A percentile compares a stretch with the other conserved stretches of the same genome.
phyloP scores from a whole-genome alignment of 2,888 invertebrate genomes.

The Caenorhabditis virilis region DNA sequence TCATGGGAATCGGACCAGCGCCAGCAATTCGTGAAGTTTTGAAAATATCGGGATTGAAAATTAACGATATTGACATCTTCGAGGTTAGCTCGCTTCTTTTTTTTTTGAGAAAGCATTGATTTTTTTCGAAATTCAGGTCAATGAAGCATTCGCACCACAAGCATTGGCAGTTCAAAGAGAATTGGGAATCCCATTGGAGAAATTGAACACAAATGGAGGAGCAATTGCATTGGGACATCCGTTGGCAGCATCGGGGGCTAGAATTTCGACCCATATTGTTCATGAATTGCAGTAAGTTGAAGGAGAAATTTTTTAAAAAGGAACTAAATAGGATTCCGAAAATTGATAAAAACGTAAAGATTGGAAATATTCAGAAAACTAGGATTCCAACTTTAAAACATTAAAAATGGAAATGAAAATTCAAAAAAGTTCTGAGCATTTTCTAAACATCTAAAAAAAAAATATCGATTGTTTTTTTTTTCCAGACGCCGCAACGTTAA shows the following conservation, averaged over 20 bases:
- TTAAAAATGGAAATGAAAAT: not conserved
- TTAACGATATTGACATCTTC: conserved; percentile 87
- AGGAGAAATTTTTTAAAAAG: not conserved
- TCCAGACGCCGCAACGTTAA: conserved; percentile 55
- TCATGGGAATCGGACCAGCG: conserved; percentile 87
- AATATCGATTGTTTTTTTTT: conserved; percentile 2
- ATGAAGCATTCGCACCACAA: conserved; percentile 97
- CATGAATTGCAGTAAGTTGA: conserved; percentile 59
- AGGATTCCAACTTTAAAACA: not conserved
- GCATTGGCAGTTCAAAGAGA: conserved; percentile 87
- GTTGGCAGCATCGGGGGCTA: conserved; percentile 63
- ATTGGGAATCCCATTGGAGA: conserved; percentile 82
- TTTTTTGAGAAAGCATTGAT: not conserved
- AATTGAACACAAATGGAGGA: conserved; percentile 76
- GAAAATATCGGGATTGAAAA: conserved; percentile 78
- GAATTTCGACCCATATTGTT: conserved; percentile 62
- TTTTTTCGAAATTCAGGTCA: conserved; percentile 72
- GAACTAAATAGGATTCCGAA: no score
- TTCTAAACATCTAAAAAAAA: no score
- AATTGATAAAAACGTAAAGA: no score
- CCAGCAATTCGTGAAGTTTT: conserved; percentile 87
- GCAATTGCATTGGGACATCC: conserved; percentile 68
- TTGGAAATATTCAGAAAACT: no score
- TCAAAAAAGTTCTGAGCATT: no score
- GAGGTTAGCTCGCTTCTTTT: no score